Conservation (phyloP, 2,797 vertebrate species). For the Halcyon badia region DNA sequence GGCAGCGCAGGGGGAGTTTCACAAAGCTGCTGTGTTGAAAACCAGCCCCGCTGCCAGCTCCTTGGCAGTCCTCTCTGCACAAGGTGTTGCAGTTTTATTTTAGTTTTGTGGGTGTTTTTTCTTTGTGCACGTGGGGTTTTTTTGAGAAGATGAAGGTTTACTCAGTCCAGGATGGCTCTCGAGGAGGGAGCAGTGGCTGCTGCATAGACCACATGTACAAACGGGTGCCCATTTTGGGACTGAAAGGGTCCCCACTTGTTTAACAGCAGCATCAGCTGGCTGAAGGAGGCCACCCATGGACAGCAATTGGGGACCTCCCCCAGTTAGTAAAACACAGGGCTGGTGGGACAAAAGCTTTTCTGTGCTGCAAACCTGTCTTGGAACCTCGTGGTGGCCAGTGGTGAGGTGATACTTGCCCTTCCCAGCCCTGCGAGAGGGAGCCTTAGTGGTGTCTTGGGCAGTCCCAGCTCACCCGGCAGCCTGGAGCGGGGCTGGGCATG, state of each 20-base stretch:
- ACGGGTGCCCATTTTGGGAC: rapidly evolving
- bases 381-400: not conserved
- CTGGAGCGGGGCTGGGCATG: rapidly evolving
- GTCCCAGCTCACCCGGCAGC: not conserved
- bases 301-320: not conserved
- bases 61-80: not conserved
- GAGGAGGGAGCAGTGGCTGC: rapidly evolving
- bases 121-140: rapidly evolving
- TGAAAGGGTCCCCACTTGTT: rapidly evolving
- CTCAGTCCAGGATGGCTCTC: rapidly evolving
- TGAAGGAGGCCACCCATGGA: rapidly evolving
- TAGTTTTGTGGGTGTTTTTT: not conserved
- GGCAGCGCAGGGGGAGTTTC: not conserved
- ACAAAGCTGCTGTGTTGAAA: not conserved
- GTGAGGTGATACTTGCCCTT: rapidly evolving
- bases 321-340: not conserved
- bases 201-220: rapidly evolving
- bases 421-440: not conserved
- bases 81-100: not conserved
- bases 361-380: not conserved
- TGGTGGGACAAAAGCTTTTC: not conserved
- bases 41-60: not conserved
- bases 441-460: not conserved
- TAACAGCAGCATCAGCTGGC: rapidly evolving
- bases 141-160: not conserved